Evolutionary conservation across 2,797 vertebrate species (phyloP), one percentile per base, ranked within the genome.

Genomic region (Synanceia verrucosa): DNA sequence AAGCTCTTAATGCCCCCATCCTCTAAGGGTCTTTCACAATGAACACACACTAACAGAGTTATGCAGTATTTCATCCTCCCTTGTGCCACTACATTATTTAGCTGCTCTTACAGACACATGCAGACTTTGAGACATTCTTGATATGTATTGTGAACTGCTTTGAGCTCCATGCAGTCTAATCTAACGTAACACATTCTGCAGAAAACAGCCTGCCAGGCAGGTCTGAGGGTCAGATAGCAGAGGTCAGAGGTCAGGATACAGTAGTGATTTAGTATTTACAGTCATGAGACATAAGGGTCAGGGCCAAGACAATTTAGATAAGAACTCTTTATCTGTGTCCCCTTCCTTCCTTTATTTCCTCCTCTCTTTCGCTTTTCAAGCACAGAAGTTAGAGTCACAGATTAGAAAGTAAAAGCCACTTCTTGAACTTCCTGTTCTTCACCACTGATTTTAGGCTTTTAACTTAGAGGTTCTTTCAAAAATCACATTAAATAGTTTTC

Each of bases 1-100:
- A 94, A 95, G 95, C 91, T 91, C 95, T 94, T 91, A 87, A 81
- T 91, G 89, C 88, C 89, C 93, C 83, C 91, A 94, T 94, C 93
- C 81, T 88, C 76, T 71, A 73, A 82, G 19, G 70, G 78, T 82
- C 76, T 78, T 74, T 70, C 63, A 70, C 64, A 23, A 56, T 3
- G 4, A 86, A 39, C 47, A 61, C 79, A 79, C 58, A 47, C 65
- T 14, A 47, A 51, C 76, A 83, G 21, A 69, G 53, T 74, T 58
- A 76, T 60, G 65, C 57, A 74, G 76, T 83, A 67, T 87, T 87
- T 81, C n/a, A 8, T 71, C 58, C 64, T 76, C 48, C 24, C 34
- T 64, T 70, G 16, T 60, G 78, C n/a, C 10, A 47, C 21, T 66
- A 66, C n/a, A 70, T 68, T 52, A 75, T 29, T 52, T 33, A 70